Conservation (phyloP, 2,888 invertebrate species). For the Meghimatium bilineatum region DNA sequence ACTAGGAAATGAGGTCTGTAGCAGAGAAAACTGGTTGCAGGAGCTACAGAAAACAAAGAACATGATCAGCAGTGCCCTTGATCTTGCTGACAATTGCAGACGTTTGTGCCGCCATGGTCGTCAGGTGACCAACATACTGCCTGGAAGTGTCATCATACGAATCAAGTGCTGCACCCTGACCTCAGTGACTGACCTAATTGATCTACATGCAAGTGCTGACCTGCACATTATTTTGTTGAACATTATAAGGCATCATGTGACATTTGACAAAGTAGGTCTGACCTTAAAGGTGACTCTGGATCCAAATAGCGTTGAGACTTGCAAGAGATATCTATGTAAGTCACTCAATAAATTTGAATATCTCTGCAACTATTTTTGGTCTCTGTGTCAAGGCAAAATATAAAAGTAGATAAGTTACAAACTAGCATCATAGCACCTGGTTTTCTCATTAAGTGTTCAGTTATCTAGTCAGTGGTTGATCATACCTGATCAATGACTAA, state of each 20-base stretch:
- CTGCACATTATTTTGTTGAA: constrained; percentile 34
- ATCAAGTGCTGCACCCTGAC: constrained; percentile 48
- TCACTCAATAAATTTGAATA: too few relatives aligned
- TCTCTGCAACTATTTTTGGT: too few relatives aligned
- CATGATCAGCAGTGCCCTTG: constrained; percentile 19
- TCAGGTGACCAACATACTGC: constrained; percentile 38
- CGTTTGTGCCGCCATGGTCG: constrained; percentile 46
- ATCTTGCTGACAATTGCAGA: constrained; percentile 32
- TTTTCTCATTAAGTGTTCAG: too few relatives aligned
- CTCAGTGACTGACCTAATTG: constrained; percentile 48
- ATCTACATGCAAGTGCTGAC: constrained; percentile 40
- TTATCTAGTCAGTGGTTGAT: too few relatives aligned
- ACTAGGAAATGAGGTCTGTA: neutral
- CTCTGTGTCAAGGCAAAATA: too few relatives aligned
- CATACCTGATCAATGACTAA: too few relatives aligned
- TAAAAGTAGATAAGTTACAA: too few relatives aligned
- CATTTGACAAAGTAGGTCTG: neutral
- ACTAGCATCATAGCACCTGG: too few relatives aligned
- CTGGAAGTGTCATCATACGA: constrained; percentile 50
- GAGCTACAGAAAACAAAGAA: constrained; percentile 31
- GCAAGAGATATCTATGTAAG: constrained; percentile 31
- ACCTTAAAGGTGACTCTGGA: constrained; percentile 36
- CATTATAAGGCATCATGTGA: constrained; percentile 31
- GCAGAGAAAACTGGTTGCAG: constrained; percentile 2
- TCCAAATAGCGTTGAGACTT: neutral